Conservation (phyloP, 1,140 invertebrate genomes). For the Latrodectus geometricus region DNA sequence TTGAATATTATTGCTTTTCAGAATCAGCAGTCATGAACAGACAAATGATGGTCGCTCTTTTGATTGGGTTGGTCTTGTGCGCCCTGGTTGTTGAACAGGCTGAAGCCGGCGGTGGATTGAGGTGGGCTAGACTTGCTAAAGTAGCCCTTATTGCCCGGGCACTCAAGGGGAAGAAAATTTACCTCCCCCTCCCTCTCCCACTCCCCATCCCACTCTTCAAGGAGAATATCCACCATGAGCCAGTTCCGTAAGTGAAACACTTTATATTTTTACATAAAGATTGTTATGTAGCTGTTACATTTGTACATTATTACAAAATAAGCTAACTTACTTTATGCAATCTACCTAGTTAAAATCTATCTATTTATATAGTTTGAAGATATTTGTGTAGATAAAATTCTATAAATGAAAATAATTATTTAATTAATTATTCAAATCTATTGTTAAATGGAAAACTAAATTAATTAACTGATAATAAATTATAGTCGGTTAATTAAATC, state of each 20-base stretch:
- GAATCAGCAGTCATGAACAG: constrained; percentile 35
- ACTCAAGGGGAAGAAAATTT: constrained; percentile 54
- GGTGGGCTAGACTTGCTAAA: constrained; percentile 36
- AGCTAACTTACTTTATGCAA: too few species aligned
- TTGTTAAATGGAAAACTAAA: too few species aligned
- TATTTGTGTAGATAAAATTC: too few species aligned
- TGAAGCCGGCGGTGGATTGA: constrained; percentile 25
- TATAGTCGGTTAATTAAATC: too few species aligned
- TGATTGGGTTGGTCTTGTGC: constrained; percentile 36
- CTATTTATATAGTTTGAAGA: too few species aligned
- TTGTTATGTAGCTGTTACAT: neutral
- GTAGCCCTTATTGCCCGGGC: constrained; percentile 39
- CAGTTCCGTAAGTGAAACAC: constrained; percentile 48
- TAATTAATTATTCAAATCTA: too few species aligned
- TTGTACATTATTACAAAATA: too few species aligned
- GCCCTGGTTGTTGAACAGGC: constrained; percentile 38
- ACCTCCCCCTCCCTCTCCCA: constrained; percentile 51
- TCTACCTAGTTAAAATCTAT: too few species aligned
- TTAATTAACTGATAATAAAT: too few species aligned
- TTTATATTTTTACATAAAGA: neutral
- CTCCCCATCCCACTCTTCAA: constrained; percentile 59
- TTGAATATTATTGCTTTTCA: neutral
- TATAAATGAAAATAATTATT: too few species aligned
- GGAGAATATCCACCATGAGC: constrained; percentile 52
- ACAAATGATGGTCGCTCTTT: constrained; percentile 32